Base-by-base conservation (phyloP, 2,797 vertebrate species). In the Heteromormyrus szaboi region DNA sequence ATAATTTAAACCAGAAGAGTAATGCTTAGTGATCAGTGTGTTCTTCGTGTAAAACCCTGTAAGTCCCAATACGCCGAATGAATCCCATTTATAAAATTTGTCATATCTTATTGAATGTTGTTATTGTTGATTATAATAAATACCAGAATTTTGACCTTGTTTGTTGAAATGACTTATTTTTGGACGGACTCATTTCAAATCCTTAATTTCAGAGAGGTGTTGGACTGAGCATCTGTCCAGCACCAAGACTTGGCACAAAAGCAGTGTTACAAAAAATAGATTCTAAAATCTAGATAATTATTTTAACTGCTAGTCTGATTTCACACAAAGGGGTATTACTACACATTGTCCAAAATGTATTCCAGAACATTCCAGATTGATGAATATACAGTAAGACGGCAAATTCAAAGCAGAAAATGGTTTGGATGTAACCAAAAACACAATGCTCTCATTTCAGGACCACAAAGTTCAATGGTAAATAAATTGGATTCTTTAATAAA, bases 1-100 rank as follows among this genome's bases (percentile, higher is more conserved):
- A 85, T 90, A 90, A 91, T 92, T 33, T 88, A 72, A 90, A 91
- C 85, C 87, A 91, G 88, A 65, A 90, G 87, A 25, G 9, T 54
- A 33, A 50, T 33, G 84, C 12, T 85, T 85, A 33, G 25, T 85
- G 51, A 53, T 81, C 37, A 44, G 76, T n/a, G 41, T 81, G 8
- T 5, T 46, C 41, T 81, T 46, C 19, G 19, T 79, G 37, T 44
- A 44, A 79, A 79, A 79, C 6, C 72, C 76, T 81, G 19, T n/a
- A 46, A 46, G 19, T 81, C 41, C 41, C 41, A n/a, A 81, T 81
- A 46, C 76, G n/a, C 6, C 76, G 11, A 11, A 79, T 79, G 44
- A 19, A 44, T 81, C 41, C 76, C 41, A 81, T 81, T 81, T 46
- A 22, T 37, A 46, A 81, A n/a, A 81, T 46, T n/a, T n/a, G 41